phyloP scores from a whole-genome alignment of 2,888 invertebrate species.

The Nasonia oneida region DNA sequence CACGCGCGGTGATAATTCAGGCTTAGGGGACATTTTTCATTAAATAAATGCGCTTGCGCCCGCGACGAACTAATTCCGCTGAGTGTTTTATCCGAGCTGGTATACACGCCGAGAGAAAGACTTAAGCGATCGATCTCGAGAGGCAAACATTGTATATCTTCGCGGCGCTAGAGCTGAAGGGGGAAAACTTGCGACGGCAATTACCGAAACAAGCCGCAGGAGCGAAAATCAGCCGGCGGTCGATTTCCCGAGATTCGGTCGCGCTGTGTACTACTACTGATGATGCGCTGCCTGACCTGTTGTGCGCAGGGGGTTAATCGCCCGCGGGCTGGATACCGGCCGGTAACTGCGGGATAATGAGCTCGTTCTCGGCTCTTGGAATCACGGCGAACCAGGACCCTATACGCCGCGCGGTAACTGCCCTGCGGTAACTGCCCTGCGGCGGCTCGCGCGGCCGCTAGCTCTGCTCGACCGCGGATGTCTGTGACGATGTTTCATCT shows the following conservation, averaged over 20 bases:
- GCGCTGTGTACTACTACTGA: not conserved
- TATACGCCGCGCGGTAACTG: no score
- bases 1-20: conserved; percentile 30
- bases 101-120: not conserved
- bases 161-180: no score
- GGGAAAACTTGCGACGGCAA: not conserved
- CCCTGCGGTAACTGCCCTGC: no score
- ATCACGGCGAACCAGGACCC: no score
- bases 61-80: not conserved
- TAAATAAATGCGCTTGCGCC: conserved; percentile 3
- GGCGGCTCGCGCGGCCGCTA: no score
- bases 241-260: not conserved
- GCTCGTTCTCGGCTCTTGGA: conserved; percentile 43
- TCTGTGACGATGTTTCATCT: no score
- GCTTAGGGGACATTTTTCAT: conserved; percentile 40
- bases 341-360: conserved; percentile 39
- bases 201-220: not conserved
- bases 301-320: not conserved
- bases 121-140: not conserved
- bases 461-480: no score
- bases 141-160: no score
- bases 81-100: not conserved
- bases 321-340: not conserved
- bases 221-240: not conserved
- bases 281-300: not conserved